These are phyloP conservation scores for Gopherus flavomarginatus DNA, from an alignment of 2,113 vertebrate species.

Conservation along the genomic window DNA sequence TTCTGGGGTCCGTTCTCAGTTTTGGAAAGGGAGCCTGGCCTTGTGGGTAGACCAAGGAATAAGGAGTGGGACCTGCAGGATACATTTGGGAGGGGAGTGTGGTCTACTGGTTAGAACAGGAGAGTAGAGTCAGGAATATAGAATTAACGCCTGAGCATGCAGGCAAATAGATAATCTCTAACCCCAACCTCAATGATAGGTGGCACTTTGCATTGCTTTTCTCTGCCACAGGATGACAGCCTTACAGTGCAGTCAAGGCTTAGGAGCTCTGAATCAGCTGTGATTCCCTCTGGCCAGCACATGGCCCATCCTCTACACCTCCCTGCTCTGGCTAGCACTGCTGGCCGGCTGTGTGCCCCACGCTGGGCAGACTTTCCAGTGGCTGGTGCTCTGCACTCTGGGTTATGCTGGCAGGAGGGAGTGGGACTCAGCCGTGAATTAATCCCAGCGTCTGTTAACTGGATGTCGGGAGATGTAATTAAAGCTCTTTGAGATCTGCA, in stretches of 20 bases:
- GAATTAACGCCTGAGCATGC: not conserved
- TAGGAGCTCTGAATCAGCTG: not conserved
- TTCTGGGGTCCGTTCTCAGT: not conserved
- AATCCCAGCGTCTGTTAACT: not conserved
- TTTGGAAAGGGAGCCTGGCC: not conserved
- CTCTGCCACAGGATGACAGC: not conserved
- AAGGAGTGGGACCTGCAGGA: not conserved
- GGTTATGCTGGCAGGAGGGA: not conserved
- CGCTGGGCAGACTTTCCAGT: not conserved
- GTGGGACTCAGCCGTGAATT: not conserved
- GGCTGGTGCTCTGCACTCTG: not conserved
- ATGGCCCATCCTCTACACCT: not conserved
- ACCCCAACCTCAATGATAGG: too few species aligned
- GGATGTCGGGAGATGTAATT: not conserved
- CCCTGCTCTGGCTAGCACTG: not conserved
- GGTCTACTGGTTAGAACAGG: not conserved
- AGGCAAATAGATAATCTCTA: not conserved
- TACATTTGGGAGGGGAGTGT: not conserved
- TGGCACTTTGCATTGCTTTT: not conserved
- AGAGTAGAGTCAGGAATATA: not conserved
- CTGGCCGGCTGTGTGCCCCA: not conserved
- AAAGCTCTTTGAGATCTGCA: not conserved
- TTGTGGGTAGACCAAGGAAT: not conserved
- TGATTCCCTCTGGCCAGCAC: not conserved
- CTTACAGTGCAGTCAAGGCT: not conserved